Evolutionary conservation across 2,888 invertebrate species (phyloP).

Genomic region (Yponomeuta plumbellus): DNA sequence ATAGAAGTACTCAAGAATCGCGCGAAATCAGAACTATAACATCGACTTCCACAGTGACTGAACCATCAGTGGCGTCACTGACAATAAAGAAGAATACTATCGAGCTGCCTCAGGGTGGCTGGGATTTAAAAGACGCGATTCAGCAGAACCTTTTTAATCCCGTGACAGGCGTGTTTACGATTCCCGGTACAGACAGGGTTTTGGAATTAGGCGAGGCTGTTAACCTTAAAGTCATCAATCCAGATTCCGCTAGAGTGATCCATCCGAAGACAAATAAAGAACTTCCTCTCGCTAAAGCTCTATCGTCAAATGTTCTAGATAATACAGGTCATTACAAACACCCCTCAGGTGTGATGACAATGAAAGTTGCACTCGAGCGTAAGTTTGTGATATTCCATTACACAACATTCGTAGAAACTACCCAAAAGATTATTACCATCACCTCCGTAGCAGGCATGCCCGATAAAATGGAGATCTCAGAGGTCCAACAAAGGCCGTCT

Average conservation of each 20-base stretch:
- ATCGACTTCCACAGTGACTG: conserved; percentile 57
- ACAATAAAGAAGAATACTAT: conserved; percentile 81
- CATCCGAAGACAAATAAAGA: conserved; percentile 85
- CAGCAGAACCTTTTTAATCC: conserved; percentile 89
- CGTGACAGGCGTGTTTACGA: conserved; percentile 86
- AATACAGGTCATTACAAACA: conserved; percentile 84
- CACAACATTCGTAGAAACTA: conserved; percentile 59
- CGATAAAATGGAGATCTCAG: conserved; percentile 83
- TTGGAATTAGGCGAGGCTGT: conserved; percentile 93
- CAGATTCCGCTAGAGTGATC: conserved; percentile 87
- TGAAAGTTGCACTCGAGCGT: conserved; percentile 84
- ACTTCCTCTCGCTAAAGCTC: conserved; percentile 81
- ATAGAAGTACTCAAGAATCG: conserved; percentile 51
- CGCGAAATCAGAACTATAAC: conserved; percentile 60
- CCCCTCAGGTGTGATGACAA: conserved; percentile 74
- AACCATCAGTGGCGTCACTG: conserved; percentile 66
- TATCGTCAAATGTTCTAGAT: conserved; percentile 88
- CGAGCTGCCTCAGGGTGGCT: conserved; percentile 89
- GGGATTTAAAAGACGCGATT: conserved; percentile 90
- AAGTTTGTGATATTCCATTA: conserved; percentile 79
- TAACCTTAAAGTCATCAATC: conserved; percentile 88
- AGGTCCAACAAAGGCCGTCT: conserved; percentile 38
- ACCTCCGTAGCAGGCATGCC: conserved; percentile 83
- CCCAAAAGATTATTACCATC: conserved; percentile 82
- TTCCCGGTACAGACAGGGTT: conserved; percentile 90